Evolutionary conservation across 1,140 invertebrate genomes (phyloP), one percentile per base, ranked within the genome.

Genomic region (Diorhabda carinulata): DNA sequence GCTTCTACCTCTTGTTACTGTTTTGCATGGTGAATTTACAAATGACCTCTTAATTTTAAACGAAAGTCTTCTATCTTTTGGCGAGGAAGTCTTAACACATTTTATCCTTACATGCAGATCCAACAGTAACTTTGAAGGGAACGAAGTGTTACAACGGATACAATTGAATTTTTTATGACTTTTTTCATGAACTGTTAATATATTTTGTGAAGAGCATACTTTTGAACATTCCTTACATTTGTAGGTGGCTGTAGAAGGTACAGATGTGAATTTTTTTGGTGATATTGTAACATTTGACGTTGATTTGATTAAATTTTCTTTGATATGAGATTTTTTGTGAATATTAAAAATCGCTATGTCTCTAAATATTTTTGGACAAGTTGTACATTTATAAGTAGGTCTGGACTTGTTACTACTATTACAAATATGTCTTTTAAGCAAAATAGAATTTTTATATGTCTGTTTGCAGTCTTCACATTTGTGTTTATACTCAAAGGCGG

Each of bases 281-380:
- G 78, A 75, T 41, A 76, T 62, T 10, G 66, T 75, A 6, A 66
- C 61, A 9, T 69, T 42, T 45, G 70, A 72, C 1, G 78, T 79
- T 43, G 58, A 74, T 56, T 72, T 74, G 6, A 78, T 59, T 65
- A 79, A 71, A 52, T 78, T 76, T 59, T 76, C 68, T 62, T 78
- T 79, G 6, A 72, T 65, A 69, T 79, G 78, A 43, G 45, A 69
- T 64, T 73, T 73, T 62, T 78, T 78, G 66, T 79, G 78, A 3
- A 67, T 68, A 57, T 73, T 73, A 2, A 79, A 72, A 57, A 71
- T 44, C 5, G 69, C 43, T 40, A 69, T 64, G 59, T 77, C 72
- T 2, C 67, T 44, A 58, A 79, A 79, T 41, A 64, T 47, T 67
- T 78, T 77, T 52, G 71, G 72, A 58, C 77, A 79, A 45, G 75